Conservation (phyloP, 1,140 invertebrate species). For the Littorina saxatilis region DNA sequence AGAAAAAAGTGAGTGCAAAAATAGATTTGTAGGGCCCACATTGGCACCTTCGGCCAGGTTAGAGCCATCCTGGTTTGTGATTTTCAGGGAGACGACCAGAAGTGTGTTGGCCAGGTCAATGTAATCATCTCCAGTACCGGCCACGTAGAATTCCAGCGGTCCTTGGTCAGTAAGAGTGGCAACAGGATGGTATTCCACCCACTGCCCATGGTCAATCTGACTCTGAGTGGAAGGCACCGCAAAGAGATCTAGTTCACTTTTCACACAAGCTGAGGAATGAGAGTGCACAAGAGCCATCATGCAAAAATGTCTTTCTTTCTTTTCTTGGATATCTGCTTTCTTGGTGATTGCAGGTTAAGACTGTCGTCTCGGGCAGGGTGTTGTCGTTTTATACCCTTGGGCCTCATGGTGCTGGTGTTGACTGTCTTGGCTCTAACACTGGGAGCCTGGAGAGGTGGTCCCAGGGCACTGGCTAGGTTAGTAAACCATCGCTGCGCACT, state of each 20-base stretch:
- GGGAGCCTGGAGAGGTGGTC: no score
- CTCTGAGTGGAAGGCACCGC: not conserved
- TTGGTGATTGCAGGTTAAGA: no score
- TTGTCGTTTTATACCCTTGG: no score
- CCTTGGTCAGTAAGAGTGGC: not conserved
- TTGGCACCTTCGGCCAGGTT: not conserved
- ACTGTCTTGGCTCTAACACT: no score
- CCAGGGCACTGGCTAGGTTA: no score
- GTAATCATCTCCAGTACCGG: not conserved
- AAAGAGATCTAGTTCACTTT: slow-evolving; percentile 5
- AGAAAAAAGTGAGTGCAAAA: slow-evolving; percentile 19
- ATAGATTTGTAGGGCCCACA: not conserved
- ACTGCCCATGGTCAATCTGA: not conserved
- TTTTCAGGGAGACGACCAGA: not conserved
- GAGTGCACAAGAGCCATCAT: slow-evolving; percentile 16
- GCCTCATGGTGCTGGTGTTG: not conserved
- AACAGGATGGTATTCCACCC: not conserved
- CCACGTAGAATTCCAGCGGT: not conserved
- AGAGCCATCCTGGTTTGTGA: not conserved
- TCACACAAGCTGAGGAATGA: slow-evolving; percentile 13
- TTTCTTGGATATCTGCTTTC: no score
- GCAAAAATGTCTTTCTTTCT: slow-evolving; percentile 2
- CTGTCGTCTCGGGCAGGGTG: no score
- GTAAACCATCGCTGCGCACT: not conserved
- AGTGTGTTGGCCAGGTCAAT: slow-evolving; percentile 7